Evolutionary conservation across 2,888 invertebrate species (phyloP), one percentile per base, ranked within the genome.

Genomic region (Malacosoma neustria): DNA sequence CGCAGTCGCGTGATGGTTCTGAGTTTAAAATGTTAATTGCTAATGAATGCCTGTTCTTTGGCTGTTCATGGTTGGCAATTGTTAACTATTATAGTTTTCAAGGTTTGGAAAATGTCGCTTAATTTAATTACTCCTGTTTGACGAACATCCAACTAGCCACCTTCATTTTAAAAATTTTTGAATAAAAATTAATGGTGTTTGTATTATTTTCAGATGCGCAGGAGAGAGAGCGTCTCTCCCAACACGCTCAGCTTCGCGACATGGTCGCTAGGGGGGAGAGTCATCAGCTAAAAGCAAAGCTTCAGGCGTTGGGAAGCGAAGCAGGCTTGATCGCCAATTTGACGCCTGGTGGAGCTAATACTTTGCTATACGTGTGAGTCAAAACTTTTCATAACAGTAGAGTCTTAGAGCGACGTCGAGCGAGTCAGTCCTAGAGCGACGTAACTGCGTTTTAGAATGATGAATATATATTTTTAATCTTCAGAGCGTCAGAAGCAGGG

Each of bases 261-360:
- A 91, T 94, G 33, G 92, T 95, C 48, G 81, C 87, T 36, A 87
- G 90, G n/a, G 93, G 93, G 0, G 95, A 96, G 59, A 87, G 87
- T 3, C 73, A 80, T 11, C 88, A 89, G 29, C 91, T 94, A 7
- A 88, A 88, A 49, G 88, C 88, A 13, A 80, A 92, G 39, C 81
- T 96, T 39, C 87, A 89, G 34, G 88, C 91, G 4, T 73, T 92
- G 34, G 90, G 90, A 0, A 67, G 80, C 38, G 89, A 91, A 51
- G 90, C 92, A 0, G 91, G 91, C 36, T 89, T 91, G 35, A 88
- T 97, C 37, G 89, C 95, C 48, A 97, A 97, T 69, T 89, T 95
- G 87, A 93, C 96, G 2, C 95, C 95, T 1, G 92, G 92, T 41
- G 97, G 96, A 1, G 93, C 94, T 12, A 95, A 94, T 59, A 96